Evolutionary conservation across 1,140 invertebrate genomes (phyloP), one percentile per base, ranked within the genome.

Genomic region (Ridgeia piscesae): DNA sequence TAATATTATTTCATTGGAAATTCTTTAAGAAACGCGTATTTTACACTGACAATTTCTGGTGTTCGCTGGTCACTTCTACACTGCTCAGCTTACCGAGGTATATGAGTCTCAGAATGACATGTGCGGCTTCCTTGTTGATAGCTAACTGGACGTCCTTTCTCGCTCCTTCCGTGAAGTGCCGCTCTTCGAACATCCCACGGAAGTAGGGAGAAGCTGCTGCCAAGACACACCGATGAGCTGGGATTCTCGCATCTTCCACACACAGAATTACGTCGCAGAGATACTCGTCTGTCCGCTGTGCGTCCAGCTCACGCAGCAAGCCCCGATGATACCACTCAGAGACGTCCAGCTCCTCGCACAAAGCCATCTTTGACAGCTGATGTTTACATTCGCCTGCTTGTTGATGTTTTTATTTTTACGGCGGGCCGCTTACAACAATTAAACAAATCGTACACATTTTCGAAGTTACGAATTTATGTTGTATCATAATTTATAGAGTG

Each of bases 241-340:
- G 96, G 93, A 96, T 94, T 42, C 94, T 93, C 27, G 93, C 91
- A 34, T 97, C 97, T 50, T 95, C 94, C 92, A 97, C 97, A 93
- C 97, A 96, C 93, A 98, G 96, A 50, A 96, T 97, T 88, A 98
- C 97, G 96, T 98, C 97, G 94, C 92, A 92, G 21, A 92, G 89
- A 35, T 50, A 89, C 34, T 34, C 50, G 11, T 89, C 92, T 9
- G 33, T 89, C 6, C 92, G 77, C 35, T 92, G 92, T 31, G 6
- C 77, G 42, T 92, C 88, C 34, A 92, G 34, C 34, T 33, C 88
- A 33, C 50, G 88, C 31, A 92, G 48, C 34, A 91, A 27, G 34
- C 89, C 89, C 2, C 58, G 14, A 77, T 77, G 58, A 21, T 14
- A 77, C 58, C 58, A 77, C 27, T 77, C 58, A 2, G 58, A 77